Conservation (phyloP, 1,140 invertebrate species). For the Belonocnema kinseyi region DNA sequence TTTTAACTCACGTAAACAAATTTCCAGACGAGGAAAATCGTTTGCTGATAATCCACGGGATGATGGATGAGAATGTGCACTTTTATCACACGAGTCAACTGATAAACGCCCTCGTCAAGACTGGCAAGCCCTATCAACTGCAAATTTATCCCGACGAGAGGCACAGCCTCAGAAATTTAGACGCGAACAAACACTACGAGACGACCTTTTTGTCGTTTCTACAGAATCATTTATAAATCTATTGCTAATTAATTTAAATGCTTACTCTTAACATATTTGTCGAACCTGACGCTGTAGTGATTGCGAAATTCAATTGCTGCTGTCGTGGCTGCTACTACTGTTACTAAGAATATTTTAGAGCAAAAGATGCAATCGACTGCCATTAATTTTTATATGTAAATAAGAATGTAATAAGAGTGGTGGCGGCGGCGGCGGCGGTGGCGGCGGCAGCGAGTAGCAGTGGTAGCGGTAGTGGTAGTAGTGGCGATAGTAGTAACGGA, state of each 20-base stretch:
- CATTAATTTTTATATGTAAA: constrained; percentile 63
- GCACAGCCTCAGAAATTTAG: constrained; percentile 93
- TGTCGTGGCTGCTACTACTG: neutral
- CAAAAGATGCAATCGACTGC: constrained; percentile 54
- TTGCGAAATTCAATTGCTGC: neutral
- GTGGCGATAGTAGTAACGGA: neutral
- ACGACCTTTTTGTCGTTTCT: constrained; percentile 94
- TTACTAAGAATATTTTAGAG: neutral
- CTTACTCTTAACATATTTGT: constrained; percentile 49
- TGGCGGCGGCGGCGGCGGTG: neutral
- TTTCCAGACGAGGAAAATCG: constrained; percentile 96
- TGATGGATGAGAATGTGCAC: constrained; percentile 99
- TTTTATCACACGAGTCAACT: constrained; percentile 96
- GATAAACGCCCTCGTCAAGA: constrained; percentile 91
- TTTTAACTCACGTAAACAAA: constrained; percentile 87
- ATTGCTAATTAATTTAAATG: constrained; percentile 31
- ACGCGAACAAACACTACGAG: constrained; percentile 97
- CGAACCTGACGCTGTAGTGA: neutral
- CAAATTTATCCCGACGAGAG: constrained; percentile 97
- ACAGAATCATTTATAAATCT: constrained; percentile 88
- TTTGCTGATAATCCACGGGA: constrained; percentile 96
- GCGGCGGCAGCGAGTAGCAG: no score
- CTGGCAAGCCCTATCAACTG: constrained; percentile 93
- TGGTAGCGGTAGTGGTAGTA: no score
- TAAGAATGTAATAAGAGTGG: constrained; percentile 32